Percentiles rank a stretch among this genome's conserved stretches.
Evolutionary conservation across 2,888 invertebrate genomes (phyloP).

Genomic region (Oegoconia quadripuncta): DNA sequence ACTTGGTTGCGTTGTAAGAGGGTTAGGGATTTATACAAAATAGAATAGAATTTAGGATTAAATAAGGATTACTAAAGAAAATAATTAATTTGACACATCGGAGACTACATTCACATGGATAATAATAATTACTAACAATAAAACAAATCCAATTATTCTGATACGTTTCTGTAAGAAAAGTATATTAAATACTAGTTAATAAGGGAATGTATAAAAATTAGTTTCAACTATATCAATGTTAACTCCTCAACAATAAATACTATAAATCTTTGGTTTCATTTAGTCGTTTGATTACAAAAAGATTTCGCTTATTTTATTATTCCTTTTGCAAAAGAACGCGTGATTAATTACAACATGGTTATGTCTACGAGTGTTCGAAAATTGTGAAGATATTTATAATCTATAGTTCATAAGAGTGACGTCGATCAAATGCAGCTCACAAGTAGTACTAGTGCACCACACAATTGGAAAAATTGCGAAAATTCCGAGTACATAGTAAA

Average conservation of each 20-base stretch:
- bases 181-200: conserved; percentile 29
- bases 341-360: conserved; percentile 27
- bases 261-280: conserved; percentile 76
- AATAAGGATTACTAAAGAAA: conserved; percentile 24
- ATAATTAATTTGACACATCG: conserved; percentile 40
- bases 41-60: conserved; percentile 36
- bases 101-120: conserved; percentile 31
- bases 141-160: conserved; percentile 22
- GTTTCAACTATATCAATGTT: conserved; percentile 63
- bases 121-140: conserved; percentile 22
- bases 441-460: conserved; percentile 18
- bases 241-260: conserved; percentile 72
- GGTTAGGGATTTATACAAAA: conserved; percentile 41
- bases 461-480: conserved; percentile 18
- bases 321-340: conserved; percentile 33
- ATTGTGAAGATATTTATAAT: conserved; percentile 28
- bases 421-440: conserved; percentile 22
- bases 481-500: conserved; percentile 9
- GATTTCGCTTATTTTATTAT: conserved; percentile 32
- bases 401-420: conserved; percentile 41
- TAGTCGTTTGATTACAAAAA: conserved; percentile 65
- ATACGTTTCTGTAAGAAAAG: conserved; percentile 20
- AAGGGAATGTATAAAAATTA: conserved; percentile 71
- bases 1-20: conserved; percentile 71
- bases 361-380: conserved; percentile 31